phyloP scores from a whole-genome alignment of 2,888 invertebrate species.

The Eilema sororculum region DNA sequence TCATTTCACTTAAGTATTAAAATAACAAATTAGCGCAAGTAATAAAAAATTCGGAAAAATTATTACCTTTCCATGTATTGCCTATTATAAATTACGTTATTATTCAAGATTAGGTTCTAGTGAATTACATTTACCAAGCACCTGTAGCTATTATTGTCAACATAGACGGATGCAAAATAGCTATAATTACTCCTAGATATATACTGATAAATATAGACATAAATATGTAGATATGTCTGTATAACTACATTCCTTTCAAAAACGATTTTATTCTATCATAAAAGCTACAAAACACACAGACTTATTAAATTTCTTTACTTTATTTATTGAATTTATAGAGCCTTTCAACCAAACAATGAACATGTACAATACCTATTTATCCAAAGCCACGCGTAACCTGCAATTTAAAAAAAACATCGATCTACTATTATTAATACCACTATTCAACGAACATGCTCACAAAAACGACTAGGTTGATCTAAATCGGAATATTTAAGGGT shows the following conservation, averaged over 20 bases:
- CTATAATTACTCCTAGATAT: slow-evolving; percentile 48
- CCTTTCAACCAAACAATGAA: slow-evolving; percentile 60
- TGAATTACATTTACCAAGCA: slow-evolving; percentile 24
- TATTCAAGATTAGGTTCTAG: not conserved
- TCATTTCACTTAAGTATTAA: too few species aligned
- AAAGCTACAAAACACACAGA: slow-evolving; percentile 50
- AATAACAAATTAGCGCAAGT: not conserved
- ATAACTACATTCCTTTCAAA: not conserved
- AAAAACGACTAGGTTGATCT: slow-evolving; percentile 76
- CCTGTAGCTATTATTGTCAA: slow-evolving; percentile 34
- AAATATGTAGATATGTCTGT: not conserved
- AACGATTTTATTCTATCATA: not conserved
- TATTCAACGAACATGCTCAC: slow-evolving; percentile 68
- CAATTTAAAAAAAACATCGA: slow-evolving; percentile 67
- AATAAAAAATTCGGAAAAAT: not conserved
- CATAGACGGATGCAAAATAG: slow-evolving; percentile 31
- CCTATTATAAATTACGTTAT: not conserved
- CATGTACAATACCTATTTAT: slow-evolving; percentile 66
- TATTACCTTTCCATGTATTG: not conserved
- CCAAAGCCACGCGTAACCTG: slow-evolving; percentile 72
- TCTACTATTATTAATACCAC: slow-evolving; percentile 57
- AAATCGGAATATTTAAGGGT: slow-evolving; percentile 77
- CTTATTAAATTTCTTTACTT: slow-evolving; percentile 52
- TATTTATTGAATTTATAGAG: slow-evolving; percentile 43
- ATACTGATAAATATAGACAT: slow-evolving; percentile 1